phyloP scores from a whole-genome alignment of 2,797 vertebrate species.

The Danio choprae region DNA sequence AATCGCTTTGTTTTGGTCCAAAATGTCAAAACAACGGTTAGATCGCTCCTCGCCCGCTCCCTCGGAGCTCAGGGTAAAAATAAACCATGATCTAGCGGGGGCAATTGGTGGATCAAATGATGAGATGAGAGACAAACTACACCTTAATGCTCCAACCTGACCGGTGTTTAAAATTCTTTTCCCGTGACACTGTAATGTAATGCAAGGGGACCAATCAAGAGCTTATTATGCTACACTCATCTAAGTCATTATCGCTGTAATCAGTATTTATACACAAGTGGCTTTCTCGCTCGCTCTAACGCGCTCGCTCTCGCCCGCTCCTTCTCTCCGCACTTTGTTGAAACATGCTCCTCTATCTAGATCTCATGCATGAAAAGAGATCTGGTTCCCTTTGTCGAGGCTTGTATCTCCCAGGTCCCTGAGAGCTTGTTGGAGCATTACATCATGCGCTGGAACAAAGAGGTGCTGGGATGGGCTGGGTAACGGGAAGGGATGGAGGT shows the following conservation, averaged over 20 bases:
- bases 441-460: slow-evolving; percentile 77
- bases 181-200: slow-evolving; percentile 61
- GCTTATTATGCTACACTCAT: slow-evolving; percentile 73
- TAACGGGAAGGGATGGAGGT: slow-evolving; percentile 57
- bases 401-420: slow-evolving; percentile 74
- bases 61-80: slow-evolving; percentile 35
- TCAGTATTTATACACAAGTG: slow-evolving; percentile 68
- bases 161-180: slow-evolving; percentile 70
- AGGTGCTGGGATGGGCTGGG: slow-evolving; percentile 57
- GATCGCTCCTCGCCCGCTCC: slow-evolving; percentile 2
- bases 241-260: slow-evolving; percentile 68
- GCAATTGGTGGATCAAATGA: slow-evolving; percentile 37
- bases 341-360: slow-evolving; percentile 77
- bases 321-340: slow-evolving; percentile 68
- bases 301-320: slow-evolving; percentile 40
- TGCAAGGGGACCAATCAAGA: slow-evolving; percentile 69
- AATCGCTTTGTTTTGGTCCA: slow-evolving; percentile 31
- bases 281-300: slow-evolving; percentile 50
- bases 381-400: slow-evolving; percentile 77
- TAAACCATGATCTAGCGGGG: slow-evolving; percentile 33
- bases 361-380: slow-evolving; percentile 77
- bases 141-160: slow-evolving; percentile 40
- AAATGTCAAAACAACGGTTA: slow-evolving; percentile 42
- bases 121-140: slow-evolving; percentile 41
- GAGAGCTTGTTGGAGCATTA: slow-evolving; percentile 75